phyloP scores from a whole-genome alignment of 1,140 invertebrate genomes.

The Procambarus clarkii region DNA sequence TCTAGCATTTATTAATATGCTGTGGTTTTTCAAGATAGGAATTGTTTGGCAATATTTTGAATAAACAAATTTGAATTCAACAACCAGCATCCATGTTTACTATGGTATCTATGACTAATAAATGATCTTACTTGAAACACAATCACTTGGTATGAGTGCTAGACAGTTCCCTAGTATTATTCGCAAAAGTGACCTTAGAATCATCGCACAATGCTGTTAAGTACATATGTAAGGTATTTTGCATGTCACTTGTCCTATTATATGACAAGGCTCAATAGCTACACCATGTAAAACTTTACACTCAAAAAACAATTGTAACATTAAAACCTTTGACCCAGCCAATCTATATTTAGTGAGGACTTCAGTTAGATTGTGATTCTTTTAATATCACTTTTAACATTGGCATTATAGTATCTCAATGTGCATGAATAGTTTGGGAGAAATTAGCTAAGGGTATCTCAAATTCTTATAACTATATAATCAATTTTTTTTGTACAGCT shows the following conservation, averaged over 20 bases:
- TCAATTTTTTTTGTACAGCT: too few species aligned
- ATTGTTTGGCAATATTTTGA: too few species aligned
- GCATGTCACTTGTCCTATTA: constrained; percentile 25
- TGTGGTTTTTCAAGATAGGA: background rate
- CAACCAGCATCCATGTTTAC: too few species aligned
- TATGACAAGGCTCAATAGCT: background rate
- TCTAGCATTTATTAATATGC: background rate
- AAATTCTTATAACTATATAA: too few species aligned
- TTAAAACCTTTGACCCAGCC: background rate
- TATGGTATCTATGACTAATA: background rate
- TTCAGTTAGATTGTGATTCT: background rate
- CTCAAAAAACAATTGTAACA: constrained; percentile 3
- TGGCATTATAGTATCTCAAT: background rate
- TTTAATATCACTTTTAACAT: background rate
- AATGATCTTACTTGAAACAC: constrained; percentile 10
- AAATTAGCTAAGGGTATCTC: too few species aligned
- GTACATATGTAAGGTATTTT: constrained; percentile 47
- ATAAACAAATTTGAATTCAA: too few species aligned
- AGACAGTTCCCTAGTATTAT: constrained; percentile 57
- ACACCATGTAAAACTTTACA: background rate
- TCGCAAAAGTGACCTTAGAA: constrained; percentile 62
- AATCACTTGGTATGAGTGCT: constrained; percentile 25
- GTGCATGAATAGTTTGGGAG: too few species aligned
- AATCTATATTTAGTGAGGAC: background rate
- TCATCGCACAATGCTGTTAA: constrained; percentile 64